Evolutionary conservation across 2,113 vertebrate genomes (phyloP).

Genomic region (Clarias magur): DNA sequence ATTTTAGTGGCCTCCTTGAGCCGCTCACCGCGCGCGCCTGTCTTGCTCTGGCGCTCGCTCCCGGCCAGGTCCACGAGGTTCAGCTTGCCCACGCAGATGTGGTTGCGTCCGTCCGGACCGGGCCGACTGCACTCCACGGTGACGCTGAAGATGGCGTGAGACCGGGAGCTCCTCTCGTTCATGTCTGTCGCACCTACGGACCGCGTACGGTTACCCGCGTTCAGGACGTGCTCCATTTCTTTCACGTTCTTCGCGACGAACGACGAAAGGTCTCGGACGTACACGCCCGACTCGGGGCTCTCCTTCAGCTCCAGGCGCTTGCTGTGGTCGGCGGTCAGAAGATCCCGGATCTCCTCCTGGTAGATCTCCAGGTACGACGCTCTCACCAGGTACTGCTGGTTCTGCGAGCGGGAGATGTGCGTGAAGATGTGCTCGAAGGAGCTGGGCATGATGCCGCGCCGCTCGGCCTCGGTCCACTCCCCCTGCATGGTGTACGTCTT

Average conservation of each 20-base stretch:
- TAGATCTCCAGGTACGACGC: slow-evolving; percentile 98
- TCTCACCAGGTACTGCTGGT: slow-evolving; percentile 94
- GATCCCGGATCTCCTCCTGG: slow-evolving; percentile 92
- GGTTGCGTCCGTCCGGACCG: slow-evolving; percentile 87
- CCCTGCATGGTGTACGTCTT: slow-evolving; percentile 99
- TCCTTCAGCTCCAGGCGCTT: slow-evolving; percentile 92
- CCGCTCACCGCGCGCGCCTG: slow-evolving; percentile 82
- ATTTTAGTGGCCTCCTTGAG: slow-evolving; percentile 97
- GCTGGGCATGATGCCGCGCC: slow-evolving; percentile 88
- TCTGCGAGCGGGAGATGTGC: slow-evolving; percentile 94
- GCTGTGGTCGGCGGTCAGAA: slow-evolving; percentile 82
- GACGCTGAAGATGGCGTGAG: slow-evolving; percentile 93
- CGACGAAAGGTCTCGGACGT: slow-evolving; percentile 93
- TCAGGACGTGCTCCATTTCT: slow-evolving; percentile 97
- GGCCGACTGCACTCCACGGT: slow-evolving; percentile 93
- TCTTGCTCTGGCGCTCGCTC: slow-evolving; percentile 92
- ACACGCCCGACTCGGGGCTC: slow-evolving; percentile 91
- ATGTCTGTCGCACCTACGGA: slow-evolving; percentile 91
- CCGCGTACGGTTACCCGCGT: slow-evolving; percentile 89
- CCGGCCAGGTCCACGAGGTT: slow-evolving; percentile 96
- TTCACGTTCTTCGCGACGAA: slow-evolving; percentile 97
- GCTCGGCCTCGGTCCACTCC: slow-evolving; percentile 86
- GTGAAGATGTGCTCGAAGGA: slow-evolving; percentile 97
- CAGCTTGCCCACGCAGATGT: slow-evolving; percentile 94
- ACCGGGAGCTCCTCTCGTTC: slow-evolving; percentile 95